phyloP scores from a whole-genome alignment of 2,113 vertebrate species.

The Saguinus midas region DNA sequence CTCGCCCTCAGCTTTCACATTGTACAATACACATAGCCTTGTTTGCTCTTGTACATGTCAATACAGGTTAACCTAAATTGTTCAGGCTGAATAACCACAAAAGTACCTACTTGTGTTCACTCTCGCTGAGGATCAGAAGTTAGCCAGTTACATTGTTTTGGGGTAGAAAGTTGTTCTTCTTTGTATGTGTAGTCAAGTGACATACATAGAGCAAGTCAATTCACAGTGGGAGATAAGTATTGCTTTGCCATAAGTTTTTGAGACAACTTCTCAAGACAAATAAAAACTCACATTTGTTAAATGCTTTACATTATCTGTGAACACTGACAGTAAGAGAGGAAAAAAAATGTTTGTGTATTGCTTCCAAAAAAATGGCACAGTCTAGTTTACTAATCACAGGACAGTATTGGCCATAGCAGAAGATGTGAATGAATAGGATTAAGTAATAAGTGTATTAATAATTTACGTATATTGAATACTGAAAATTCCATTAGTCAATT shows the following conservation, averaged over 20 bases:
- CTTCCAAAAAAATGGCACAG: neutral
- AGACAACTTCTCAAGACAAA: conserved; percentile 6
- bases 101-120: neutral
- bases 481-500: neutral
- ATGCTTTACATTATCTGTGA: neutral
- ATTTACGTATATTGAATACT: neutral
- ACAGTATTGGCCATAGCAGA: neutral
- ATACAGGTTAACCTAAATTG: neutral
- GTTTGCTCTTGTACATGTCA: neutral
- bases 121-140: neutral
- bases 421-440: neutral
- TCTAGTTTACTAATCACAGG: neutral
- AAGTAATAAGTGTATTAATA: neutral
- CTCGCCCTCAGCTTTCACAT: neutral
- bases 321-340: neutral
- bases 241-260: neutral
- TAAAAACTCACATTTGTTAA: neutral
- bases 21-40: neutral
- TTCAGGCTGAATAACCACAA: neutral
- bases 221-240: neutral
- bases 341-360: neutral
- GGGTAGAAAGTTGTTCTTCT: neutral
- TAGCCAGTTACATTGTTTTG: neutral
- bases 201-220: neutral
- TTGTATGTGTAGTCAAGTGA: neutral